A percentile compares a stretch with the other conserved stretches of the same genome.
Conservation (phyloP, 1,140 invertebrate species). For the Bombus pascuorum region DNA sequence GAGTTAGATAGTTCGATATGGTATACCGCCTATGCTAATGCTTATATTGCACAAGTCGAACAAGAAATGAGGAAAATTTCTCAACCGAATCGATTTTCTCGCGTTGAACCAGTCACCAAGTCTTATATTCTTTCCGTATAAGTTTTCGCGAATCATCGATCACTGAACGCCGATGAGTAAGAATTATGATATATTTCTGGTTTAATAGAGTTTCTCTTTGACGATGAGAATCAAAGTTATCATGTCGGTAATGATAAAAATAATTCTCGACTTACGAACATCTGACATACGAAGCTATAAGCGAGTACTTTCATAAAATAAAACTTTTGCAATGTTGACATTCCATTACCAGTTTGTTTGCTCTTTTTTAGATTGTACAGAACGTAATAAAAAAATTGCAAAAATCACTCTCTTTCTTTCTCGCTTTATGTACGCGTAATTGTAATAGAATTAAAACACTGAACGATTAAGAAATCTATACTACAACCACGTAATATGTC, state of each 20-base stretch:
- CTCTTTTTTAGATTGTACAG: conserved; percentile 27
- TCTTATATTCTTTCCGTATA: conserved; percentile 1
- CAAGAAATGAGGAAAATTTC: conserved; percentile 29
- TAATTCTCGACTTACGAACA: conserved; percentile 20
- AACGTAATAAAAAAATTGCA: conserved; percentile 45
- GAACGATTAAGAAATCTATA: conserved; percentile 36
- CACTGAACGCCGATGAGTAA: conserved; percentile 13
- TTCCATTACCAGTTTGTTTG: conserved; percentile 62
- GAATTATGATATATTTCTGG: conserved; percentile 26
- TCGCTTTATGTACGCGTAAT: conserved; percentile 20
- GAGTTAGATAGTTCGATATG: conserved; percentile 8
- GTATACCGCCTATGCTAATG: conserved; percentile 18
- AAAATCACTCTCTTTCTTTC: conserved; percentile 18
- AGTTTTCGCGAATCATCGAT: conserved; percentile 14
- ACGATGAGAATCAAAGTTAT: conserved; percentile 27
- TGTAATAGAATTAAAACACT: conserved; percentile 49
- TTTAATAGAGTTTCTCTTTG: background rate
- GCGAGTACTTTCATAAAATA: conserved; percentile 42
- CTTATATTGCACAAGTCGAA: conserved; percentile 27
- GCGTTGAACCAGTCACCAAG: conserved; percentile 18
- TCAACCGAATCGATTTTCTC: conserved; percentile 1
- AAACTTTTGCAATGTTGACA: conserved; percentile 57
- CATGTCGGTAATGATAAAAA: conserved; percentile 24
- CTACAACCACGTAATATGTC: conserved; percentile 45
- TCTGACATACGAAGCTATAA: conserved; percentile 16